Conservation (phyloP, 2,888 invertebrate species). For the Apamea monoglypha region DNA sequence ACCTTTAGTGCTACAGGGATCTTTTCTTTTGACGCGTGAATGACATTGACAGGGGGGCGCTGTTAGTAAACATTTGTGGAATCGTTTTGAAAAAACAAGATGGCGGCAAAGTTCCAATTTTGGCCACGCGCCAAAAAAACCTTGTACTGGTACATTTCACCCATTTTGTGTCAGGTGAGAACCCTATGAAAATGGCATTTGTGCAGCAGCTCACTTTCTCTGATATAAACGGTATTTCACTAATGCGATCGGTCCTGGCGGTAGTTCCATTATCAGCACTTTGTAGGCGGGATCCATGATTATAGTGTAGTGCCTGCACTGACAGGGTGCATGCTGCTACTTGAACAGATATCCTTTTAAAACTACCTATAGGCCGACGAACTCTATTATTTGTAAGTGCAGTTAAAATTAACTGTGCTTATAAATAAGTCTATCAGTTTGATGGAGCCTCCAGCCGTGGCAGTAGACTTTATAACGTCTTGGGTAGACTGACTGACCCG, state of each 20-base stretch:
- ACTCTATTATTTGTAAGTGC: conserved; percentile 1
- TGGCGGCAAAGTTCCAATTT: not conserved
- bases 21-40: not conserved
- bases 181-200: conserved; percentile 29
- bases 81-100: not conserved
- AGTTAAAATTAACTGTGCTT: not conserved
- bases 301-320: conserved; percentile 27
- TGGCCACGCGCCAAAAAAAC: not conserved
- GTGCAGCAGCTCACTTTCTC: conserved; percentile 50
- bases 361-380: not conserved
- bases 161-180: not conserved
- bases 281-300: conserved; percentile 49
- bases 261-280: conserved; percentile 56
- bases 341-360: conserved; percentile 20
- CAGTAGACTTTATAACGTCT: too few relatives aligned
- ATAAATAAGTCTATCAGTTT: not conserved
- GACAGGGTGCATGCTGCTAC: conserved; percentile 33
- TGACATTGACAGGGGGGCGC: not conserved
- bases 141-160: not conserved
- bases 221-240: conserved; percentile 58
- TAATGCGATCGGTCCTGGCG: conserved; percentile 53
- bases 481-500: too few relatives aligned
- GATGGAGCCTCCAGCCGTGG: not conserved
- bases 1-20: not conserved
- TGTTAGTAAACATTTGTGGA: not conserved